phyloP scores from a whole-genome alignment of 2,113 vertebrate genomes.

The Scophthalmus maximus region DNA sequence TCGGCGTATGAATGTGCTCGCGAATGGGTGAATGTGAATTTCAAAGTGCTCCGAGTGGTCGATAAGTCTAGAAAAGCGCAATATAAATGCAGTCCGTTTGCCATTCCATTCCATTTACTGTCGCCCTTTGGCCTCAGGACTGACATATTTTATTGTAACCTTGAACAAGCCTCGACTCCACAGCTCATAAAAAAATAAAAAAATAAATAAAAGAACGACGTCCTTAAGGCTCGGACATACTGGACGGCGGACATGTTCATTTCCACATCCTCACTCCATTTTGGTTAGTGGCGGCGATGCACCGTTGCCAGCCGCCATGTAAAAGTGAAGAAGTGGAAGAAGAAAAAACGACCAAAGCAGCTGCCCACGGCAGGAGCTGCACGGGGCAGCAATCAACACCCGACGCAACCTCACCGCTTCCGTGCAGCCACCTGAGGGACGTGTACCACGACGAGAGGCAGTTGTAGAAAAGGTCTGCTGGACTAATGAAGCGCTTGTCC shows the following conservation, averaged over 20 bases:
- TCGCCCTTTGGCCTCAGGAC: constrained; percentile 7
- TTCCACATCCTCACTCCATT: not conserved
- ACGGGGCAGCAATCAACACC: not conserved
- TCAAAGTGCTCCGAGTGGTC: too few species aligned
- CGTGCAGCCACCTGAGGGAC: not conserved
- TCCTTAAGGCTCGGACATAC: not conserved
- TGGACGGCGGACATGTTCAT: not conserved
- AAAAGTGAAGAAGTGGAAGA: not conserved
- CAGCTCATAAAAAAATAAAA: not conserved
- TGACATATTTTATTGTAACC: constrained; percentile 8
- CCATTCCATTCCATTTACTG: too few species aligned
- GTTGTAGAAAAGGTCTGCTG: too few species aligned
- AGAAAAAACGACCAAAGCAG: not conserved
- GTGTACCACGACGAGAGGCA: too few species aligned
- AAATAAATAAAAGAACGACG: not conserved
- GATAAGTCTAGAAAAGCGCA: too few species aligned
- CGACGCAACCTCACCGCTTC: not conserved
- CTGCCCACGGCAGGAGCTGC: not conserved
- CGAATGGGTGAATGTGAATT: too few species aligned
- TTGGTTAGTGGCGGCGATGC: too few species aligned
- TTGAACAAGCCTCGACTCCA: constrained; percentile 14
- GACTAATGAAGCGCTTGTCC: too few species aligned
- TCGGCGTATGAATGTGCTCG: too few species aligned
- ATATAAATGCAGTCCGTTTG: too few species aligned
- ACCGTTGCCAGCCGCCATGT: too few species aligned